phyloP scores from a whole-genome alignment of 2,797 vertebrate genomes.

The Channallabes apus region DNA sequence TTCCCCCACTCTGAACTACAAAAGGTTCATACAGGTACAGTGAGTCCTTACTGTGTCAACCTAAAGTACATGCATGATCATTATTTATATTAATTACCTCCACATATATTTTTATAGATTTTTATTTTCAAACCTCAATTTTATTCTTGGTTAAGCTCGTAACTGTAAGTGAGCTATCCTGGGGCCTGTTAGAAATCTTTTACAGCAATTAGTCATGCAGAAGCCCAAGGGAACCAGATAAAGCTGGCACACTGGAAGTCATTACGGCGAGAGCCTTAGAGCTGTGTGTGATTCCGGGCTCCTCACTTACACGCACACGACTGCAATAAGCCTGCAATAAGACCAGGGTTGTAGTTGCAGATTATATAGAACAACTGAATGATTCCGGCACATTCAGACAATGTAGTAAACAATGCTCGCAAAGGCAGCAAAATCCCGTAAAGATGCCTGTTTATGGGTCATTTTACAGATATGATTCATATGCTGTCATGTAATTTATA shows the following conservation, averaged over 20 bases:
- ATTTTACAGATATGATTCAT: background rate
- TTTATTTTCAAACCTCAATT: background rate
- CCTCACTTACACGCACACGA: slow-evolving; percentile 17
- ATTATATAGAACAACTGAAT: slow-evolving; percentile 24
- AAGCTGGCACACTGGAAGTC: slow-evolving; percentile 46
- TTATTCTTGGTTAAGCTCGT: background rate
- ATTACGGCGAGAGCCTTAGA: slow-evolving; percentile 34
- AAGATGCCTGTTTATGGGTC: background rate
- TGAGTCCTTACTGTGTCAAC: background rate
- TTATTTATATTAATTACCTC: slow-evolving; percentile 9
- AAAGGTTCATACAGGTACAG: background rate
- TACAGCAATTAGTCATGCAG: slow-evolving; percentile 41
- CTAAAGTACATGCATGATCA: background rate
- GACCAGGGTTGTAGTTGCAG: slow-evolving; percentile 25
- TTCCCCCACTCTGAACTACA: background rate
- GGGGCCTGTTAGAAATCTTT: slow-evolving; percentile 34
- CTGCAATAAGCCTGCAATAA: slow-evolving; percentile 21
- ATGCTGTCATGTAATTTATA: background rate
- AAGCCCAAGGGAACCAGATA: slow-evolving; percentile 46
- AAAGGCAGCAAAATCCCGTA: background rate
- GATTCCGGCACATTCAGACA: slow-evolving; percentile 12
- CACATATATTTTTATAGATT: background rate
- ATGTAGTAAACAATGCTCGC: background rate
- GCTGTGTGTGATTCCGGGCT: slow-evolving; percentile 33
- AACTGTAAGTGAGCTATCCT: slow-evolving; percentile 29